Percentiles rank a stretch among this genome's conserved stretches.
phyloP scores from a whole-genome alignment of 2,888 invertebrate genomes.

The Chrysolina haemoptera region DNA sequence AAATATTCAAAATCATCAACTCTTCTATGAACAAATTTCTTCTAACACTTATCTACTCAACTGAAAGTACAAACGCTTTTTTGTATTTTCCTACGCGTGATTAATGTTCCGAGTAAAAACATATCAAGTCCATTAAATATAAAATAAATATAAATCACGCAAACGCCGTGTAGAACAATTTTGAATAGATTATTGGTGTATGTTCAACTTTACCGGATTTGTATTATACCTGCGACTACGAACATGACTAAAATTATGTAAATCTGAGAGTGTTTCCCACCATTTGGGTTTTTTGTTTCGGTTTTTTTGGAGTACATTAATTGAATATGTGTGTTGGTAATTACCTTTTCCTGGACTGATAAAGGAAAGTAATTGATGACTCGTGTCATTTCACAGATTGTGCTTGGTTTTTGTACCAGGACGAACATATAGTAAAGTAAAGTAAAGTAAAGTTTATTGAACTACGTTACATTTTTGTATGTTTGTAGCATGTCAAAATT shows the following conservation, averaged over 20 bases:
- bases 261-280: slow-evolving; percentile 5
- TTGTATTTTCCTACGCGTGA: slow-evolving; percentile 19
- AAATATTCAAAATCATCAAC: no score
- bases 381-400: slow-evolving; percentile 6
- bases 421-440: no score
- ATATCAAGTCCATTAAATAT: slow-evolving; percentile 27
- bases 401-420: neutral
- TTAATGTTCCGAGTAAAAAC: slow-evolving; percentile 24
- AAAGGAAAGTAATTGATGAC: neutral
- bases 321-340: slow-evolving; percentile 11
- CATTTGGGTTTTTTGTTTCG: neutral
- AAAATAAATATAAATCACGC: slow-evolving; percentile 10
- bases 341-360: slow-evolving; percentile 10
- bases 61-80: slow-evolving; percentile 20
- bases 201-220: slow-evolving; percentile 10
- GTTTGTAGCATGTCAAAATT: no score
- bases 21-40: no score
- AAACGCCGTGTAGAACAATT: slow-evolving; percentile 16
- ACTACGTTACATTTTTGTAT: no score
- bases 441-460: no score
- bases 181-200: slow-evolving; percentile 17
- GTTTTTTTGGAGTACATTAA: slow-evolving; percentile 2
- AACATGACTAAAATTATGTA: slow-evolving; percentile 23
- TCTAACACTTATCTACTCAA: no score
- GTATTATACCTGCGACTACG: neutral